Percentiles rank a stretch among this genome's conserved stretches.
These are phyloP conservation scores for Morpho achilles DNA, from an alignment of 2,888 invertebrate genomes.

Conservation along the genomic window DNA sequence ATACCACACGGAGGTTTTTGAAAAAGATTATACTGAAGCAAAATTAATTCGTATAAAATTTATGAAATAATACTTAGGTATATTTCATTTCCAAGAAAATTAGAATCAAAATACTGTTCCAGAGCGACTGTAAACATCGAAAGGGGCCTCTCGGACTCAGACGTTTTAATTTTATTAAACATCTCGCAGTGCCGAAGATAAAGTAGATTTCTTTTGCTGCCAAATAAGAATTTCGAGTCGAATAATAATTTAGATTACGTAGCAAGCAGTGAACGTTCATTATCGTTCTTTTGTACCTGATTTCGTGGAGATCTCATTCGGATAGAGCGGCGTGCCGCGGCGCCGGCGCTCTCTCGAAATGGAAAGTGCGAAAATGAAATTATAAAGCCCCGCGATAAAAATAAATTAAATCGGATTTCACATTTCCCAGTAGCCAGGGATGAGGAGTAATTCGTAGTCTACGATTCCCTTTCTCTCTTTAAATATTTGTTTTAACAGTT, in stretches of 20 bases:
- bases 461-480: slow-evolving; percentile 72
- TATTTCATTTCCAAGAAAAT: slow-evolving; percentile 15
- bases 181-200: slow-evolving; percentile 67
- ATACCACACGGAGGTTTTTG: no score
- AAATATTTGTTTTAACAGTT: slow-evolving; percentile 77
- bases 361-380: slow-evolving; percentile 80
- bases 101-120: slow-evolving; percentile 59
- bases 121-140: slow-evolving; percentile 61
- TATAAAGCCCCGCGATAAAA: slow-evolving; percentile 79
- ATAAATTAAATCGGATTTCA: slow-evolving; percentile 80
- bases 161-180: slow-evolving; percentile 77
- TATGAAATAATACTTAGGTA: no score
- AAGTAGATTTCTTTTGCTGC: slow-evolving; percentile 76
- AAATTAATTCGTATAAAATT: not conserved
- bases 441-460: slow-evolving; percentile 71
- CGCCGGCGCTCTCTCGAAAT: slow-evolving; percentile 73
- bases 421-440: slow-evolving; percentile 73
- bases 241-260: slow-evolving; percentile 79
- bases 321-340: slow-evolving; percentile 75
- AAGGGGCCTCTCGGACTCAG: slow-evolving; percentile 56
- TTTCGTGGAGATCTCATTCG: slow-evolving; percentile 78
- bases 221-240: slow-evolving; percentile 76
- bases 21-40: not conserved
- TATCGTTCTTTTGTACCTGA: slow-evolving; percentile 78
- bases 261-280: slow-evolving; percentile 78